Evolutionary conservation across 92 coral and sea anemone genomes (phyloP), one percentile per base, ranked within the genome.

Genomic region (Palythoa grandis): DNA sequence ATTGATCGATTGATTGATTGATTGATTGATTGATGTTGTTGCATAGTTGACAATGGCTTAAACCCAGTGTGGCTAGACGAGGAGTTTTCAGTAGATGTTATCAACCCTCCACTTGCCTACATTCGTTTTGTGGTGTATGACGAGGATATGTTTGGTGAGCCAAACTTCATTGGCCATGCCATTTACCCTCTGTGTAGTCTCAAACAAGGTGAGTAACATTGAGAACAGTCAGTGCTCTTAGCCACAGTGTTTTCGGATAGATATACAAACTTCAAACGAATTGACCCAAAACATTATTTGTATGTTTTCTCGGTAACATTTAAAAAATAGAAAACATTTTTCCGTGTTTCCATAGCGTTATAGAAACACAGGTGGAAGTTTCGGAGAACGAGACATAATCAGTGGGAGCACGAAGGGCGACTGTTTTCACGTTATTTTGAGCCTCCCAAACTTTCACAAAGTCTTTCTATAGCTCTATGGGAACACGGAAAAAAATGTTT

Each of bases 71-170:
- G 99, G 99, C 82, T 93, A 83, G 92, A 69, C 1, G 74, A 91
- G 85, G 86, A 92, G 17, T 93, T 96, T 79, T 96, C 95, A 24
- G 94, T 92, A 57, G 99, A 95, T 74, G 93, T 96, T 13, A 83
- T 96, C 82, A 93, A 92, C 82, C 97, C 99, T 16, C 94, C 99
- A 3, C 72, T 96, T 52, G 99, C 99, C 0, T 93, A 95, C 65
- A 91, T 96, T 65, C 95, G 99, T 14, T 96, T 95, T 70, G 98
- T 93, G 67, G 95, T 96, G 79, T 91, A 86, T 87, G 99, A 96
- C 76, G 99, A 96, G 78, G 99, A 96, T 76, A 96, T 96, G 99
- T 96, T 96, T 86, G 99, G 99, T 61, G 99, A 96, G 89, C 99
- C 98, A 8, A 96, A 96, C 91, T 96, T 96, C 83, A 95, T 96